Evolutionary conservation across 1,140 invertebrate genomes (phyloP), one percentile per base, ranked within the genome.

Genomic region (Drosophila ananassae): DNA sequence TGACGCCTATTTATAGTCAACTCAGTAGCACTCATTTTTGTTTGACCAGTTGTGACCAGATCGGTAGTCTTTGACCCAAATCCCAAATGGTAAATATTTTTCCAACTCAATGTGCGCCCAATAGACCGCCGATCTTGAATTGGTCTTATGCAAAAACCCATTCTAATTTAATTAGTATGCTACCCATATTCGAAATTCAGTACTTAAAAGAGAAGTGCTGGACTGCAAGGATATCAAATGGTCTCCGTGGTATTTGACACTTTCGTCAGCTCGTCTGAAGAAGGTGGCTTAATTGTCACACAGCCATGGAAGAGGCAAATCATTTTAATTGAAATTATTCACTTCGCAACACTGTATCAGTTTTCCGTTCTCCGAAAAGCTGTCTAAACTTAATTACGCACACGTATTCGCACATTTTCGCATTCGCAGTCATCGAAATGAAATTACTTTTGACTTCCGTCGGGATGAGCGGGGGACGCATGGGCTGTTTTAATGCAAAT

Each of bases 401-500:
- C 28, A 21, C 21, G 37, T 17, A 58, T 37, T 28, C 28, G 25
- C 48, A 69, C 55, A 69, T 52, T 71, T 71, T 66, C 34, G 50
- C 25, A 28, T 28, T 28, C 0, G 25, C 25, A 46, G 9, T 12
- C 41, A 69, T 39, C 24, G 9, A 68, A 72, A 72, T 68, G 4
- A 72, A 72, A 57, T 72, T 68, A 68, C 46, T 62, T 32, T 60
- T 21, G 17, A 7, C 21, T 39, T 39, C 39, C 56, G 67, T 32
- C 17, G 2, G 30, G 8, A 24, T 37, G 34, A 3, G 3, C 34
- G 10, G 34, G 34, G 10, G 34, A 12, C 0, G 17, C 30, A 32
- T 32, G 44, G 17, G 25, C 8, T 8, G 6, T 7, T 22, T 41
- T 61, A 61, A 67, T 67, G 34, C 47, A 69, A 68, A 72, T 72